phyloP scores from a whole-genome alignment of 2,888 invertebrate genomes.

The Aleiodes testaceus region DNA sequence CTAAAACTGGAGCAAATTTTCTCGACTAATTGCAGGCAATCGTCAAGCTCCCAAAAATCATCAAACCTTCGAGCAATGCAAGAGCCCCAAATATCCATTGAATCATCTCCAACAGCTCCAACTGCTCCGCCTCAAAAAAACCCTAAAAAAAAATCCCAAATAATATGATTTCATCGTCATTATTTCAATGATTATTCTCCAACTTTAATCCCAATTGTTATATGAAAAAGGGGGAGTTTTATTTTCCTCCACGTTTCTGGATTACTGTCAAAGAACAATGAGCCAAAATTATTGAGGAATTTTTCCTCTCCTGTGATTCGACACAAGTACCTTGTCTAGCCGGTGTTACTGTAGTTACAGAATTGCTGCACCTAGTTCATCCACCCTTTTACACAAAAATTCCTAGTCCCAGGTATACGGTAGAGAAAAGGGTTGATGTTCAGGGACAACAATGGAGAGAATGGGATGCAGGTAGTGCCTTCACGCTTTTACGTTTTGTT shows the following conservation, averaged over 20 bases:
- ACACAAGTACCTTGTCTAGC: slow-evolving; percentile 26
- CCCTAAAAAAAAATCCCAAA: not conserved
- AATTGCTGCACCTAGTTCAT: slow-evolving; percentile 3
- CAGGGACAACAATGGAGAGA: slow-evolving; percentile 49
- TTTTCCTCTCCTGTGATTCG: slow-evolving; percentile 20
- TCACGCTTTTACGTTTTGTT: slow-evolving; percentile 53
- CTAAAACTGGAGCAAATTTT: slow-evolving; percentile 58
- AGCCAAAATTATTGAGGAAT: not conserved
- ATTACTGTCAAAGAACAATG: slow-evolving; percentile 32
- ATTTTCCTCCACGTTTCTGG: not conserved
- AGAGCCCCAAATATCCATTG: slow-evolving; percentile 9
- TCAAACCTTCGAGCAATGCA: not conserved
- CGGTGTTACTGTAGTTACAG: slow-evolving; percentile 25
- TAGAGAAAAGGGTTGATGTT: slow-evolving; percentile 57
- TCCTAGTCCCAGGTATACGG: slow-evolving; percentile 42
- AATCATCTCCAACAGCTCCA: not conserved
- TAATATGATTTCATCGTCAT: not conserved
- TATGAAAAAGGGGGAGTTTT: slow-evolving; percentile 45
- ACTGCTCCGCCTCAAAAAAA: not conserved
- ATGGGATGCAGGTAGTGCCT: slow-evolving; percentile 55
- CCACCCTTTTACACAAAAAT: slow-evolving; percentile 35
- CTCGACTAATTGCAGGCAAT: slow-evolving; percentile 51
- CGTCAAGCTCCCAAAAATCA: too few species aligned
- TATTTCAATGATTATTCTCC: not conserved
- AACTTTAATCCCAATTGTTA: slow-evolving; percentile 4